Evolutionary conservation across 2,113 vertebrate genomes (phyloP), one percentile per base, ranked within the genome.

Genomic region (Anoura caudifer): DNA sequence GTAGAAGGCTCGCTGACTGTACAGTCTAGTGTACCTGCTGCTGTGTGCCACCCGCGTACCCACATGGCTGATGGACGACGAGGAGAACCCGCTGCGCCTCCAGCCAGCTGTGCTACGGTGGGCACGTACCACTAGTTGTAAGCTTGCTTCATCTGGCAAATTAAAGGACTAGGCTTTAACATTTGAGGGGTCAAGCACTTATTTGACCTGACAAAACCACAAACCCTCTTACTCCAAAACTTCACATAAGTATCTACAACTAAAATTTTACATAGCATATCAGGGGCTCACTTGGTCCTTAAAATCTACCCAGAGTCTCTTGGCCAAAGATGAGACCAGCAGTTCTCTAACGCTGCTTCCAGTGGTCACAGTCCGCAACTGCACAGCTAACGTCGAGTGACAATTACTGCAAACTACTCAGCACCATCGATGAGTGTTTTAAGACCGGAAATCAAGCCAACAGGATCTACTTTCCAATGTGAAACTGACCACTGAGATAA

Each of bases 321-420:
- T 72, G 28, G 41, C 38, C 81, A 38, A 36, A 90, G 50, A 52
- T 31, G 50, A 91, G 54, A 87, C 31, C 22, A 83, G 20, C 26
- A 76, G 50, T 33, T 12, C 26, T 61, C 36, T 61, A 70, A n/a
- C 1, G 0, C 19, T 47, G 22, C 82, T 85, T 80, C 43, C 20
- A 33, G 45, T 4, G n/a, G 20, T 91, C 38, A 38, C 63, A 70
- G 65, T 76, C 73, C 95, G 13, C 63, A 85, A 17, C 59, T 45
- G 65, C 41, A 85, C 3, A 19, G 31, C 5, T 26, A 33, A 69
- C 90, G 47, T 65, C 56, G 38, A 94, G 19, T 14, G 79, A 47
- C 28, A 47, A 73, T 56, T 50, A 79, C 81, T 59, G 22, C 20
- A 83, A 75, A 87, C 86, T n/a, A 81, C 79, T 91, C n/a, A 94